Evolutionary conservation across 35 echinoderm and acorn worm species (phyloP).

Genomic region (Lytechinus variegatus): DNA sequence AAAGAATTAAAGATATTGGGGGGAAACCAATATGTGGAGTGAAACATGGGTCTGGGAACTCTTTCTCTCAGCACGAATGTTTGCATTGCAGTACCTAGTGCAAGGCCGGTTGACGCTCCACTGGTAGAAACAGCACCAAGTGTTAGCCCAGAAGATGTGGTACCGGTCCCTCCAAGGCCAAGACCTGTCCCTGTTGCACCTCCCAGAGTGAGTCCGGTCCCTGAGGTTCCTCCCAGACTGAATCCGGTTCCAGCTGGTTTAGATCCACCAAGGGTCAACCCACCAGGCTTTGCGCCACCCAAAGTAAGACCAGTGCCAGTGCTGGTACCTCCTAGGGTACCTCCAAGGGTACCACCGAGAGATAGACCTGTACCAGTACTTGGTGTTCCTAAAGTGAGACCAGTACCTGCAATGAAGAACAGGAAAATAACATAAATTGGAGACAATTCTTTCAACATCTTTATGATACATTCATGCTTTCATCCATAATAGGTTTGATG

Average conservation of each 20-base stretch:
- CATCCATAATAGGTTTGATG: too few relatives aligned
- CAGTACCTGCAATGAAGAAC: neutral
- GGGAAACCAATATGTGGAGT: too few relatives aligned
- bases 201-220: slow-evolving; percentile 49
- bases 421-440: neutral
- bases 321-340: slow-evolving; percentile 49
- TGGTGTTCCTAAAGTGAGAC: neutral
- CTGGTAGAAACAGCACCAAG: slow-evolving; percentile 40
- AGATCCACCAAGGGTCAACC: slow-evolving; percentile 50
- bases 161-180: neutral
- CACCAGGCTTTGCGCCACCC: slow-evolving; percentile 47
- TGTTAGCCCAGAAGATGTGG: slow-evolving; percentile 40
- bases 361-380: slow-evolving; percentile 24
- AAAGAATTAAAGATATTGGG: too few relatives aligned
- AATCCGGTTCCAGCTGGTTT: slow-evolving; percentile 38
- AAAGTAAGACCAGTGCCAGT: slow-evolving; percentile 46
- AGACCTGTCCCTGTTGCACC: neutral
- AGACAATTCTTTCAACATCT: too few relatives aligned
- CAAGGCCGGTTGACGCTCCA: neutral
- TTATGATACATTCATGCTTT: too few relatives aligned
- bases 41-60: too few relatives aligned
- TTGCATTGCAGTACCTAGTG: neutral
- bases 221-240: slow-evolving; percentile 25
- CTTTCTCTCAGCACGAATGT: neutral
- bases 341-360: slow-evolving; percentile 30